A percentile compares a stretch with the other conserved stretches of the same genome.
Evolutionary conservation across 2,113 vertebrate genomes (phyloP).

Genomic region (Rattus rattus): DNA sequence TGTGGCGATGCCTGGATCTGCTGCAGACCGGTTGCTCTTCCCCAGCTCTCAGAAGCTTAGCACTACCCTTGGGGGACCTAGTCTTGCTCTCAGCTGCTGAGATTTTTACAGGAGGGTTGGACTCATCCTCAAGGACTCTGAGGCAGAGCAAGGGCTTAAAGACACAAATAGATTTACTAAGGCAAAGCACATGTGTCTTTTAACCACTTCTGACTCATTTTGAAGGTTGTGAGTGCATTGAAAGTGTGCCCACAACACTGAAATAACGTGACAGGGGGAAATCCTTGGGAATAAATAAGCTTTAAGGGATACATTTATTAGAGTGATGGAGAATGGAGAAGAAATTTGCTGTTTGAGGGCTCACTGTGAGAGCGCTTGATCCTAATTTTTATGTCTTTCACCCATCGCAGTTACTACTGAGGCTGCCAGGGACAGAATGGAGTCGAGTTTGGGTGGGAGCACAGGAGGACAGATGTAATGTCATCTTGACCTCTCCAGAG

Average conservation of each 20-base stretch:
- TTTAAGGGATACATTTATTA: not conserved
- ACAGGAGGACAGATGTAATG: not conserved
- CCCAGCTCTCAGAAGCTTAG: not conserved
- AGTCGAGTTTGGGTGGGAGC: not conserved
- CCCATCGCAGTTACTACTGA: not conserved
- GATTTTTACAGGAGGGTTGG: not conserved
- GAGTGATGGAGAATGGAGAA: not conserved
- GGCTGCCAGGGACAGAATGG: too few species aligned
- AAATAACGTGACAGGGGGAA: not conserved
- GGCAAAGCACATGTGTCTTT: not conserved
- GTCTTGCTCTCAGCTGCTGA: not conserved
- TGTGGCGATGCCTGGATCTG: not conserved
- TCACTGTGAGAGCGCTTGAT: not conserved
- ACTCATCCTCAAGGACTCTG: not conserved
- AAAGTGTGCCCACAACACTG: not conserved
- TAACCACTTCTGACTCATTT: not conserved
- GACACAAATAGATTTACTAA: not conserved
- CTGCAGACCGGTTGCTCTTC: accelerated
- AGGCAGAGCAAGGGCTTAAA: not conserved
- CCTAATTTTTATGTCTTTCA: not conserved
- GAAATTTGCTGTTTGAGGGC: not conserved
- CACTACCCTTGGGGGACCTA: too few species aligned
- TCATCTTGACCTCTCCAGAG: not conserved
- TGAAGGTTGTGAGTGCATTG: not conserved
- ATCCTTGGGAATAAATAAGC: not conserved